phyloP scores from a whole-genome alignment of 2,888 invertebrate species.

The Melinopterus prodromus region DNA sequence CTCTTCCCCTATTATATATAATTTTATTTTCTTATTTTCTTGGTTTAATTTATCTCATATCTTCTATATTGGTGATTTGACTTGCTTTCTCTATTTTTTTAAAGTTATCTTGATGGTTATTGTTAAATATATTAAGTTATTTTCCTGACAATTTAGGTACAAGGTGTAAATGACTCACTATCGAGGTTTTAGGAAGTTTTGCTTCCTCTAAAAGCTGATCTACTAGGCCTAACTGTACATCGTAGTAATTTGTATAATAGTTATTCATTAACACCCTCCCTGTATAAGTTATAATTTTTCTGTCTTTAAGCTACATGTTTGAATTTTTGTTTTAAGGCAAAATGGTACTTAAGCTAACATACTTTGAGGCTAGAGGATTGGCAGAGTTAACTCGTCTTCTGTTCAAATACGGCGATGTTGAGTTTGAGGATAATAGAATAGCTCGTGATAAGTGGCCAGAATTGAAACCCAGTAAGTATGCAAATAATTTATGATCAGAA shows the following conservation, averaged over 20 bases:
- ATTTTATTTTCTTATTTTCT: neutral
- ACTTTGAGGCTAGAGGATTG: slow-evolving; percentile 51
- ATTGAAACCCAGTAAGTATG: slow-evolving; percentile 25
- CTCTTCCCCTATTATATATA: neutral
- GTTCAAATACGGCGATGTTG: slow-evolving; percentile 30
- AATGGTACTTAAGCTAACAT: slow-evolving; percentile 44
- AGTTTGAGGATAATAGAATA: slow-evolving; percentile 30
- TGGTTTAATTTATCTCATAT: neutral
- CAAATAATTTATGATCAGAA: no score
- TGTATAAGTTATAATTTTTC: no score
- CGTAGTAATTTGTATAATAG: no score
- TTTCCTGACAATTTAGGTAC: no score
- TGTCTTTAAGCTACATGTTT: no score
- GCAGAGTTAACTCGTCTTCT: slow-evolving; percentile 29
- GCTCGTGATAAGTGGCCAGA: slow-evolving; percentile 28
- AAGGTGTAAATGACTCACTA: no score
- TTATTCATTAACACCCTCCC: no score
- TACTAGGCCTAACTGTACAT: no score
- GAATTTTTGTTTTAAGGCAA: neutral
- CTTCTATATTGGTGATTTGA: neutral
- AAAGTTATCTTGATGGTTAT: neutral
- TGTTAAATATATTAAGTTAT: neutral
- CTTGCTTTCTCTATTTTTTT: neutral
- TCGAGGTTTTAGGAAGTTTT: no score
- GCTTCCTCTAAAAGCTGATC: no score